Conservation (phyloP, 2,797 vertebrate genomes). For the Ctenopoma multispine region DNA sequence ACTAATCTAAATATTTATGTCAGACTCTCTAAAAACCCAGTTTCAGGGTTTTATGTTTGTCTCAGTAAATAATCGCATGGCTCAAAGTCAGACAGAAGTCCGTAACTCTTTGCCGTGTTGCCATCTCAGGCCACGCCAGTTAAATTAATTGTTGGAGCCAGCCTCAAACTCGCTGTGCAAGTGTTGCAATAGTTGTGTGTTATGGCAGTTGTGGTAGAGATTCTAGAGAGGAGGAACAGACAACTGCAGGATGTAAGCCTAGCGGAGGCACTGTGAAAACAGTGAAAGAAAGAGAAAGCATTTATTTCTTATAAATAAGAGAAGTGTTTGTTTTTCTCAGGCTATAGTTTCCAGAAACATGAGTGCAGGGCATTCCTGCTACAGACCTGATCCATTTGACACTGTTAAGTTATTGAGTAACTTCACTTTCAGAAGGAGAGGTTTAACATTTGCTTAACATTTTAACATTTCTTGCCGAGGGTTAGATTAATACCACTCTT, state of each 20-base stretch:
- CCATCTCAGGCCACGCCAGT: constrained; percentile 21
- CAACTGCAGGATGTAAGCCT: neutral
- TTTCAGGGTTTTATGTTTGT: constrained; percentile 43
- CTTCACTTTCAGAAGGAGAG: too few relatives aligned
- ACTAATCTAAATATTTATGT: constrained; percentile 70
- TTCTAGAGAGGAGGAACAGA: constrained; percentile 19
- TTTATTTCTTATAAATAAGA: constrained; percentile 25
- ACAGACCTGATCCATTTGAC: constrained; percentile 16
- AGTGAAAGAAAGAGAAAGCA: constrained; percentile 1
- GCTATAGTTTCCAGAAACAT: constrained; percentile 4
- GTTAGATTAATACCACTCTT: neutral
- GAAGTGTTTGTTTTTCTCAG: constrained; percentile 41
- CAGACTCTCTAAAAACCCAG: constrained; percentile 48
- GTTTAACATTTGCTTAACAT: too few relatives aligned
- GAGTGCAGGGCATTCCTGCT: neutral
- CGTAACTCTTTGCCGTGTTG: constrained; percentile 46
- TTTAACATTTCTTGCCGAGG: too few relatives aligned
- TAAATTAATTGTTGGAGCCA: constrained; percentile 41
- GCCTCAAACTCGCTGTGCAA: constrained; percentile 37
- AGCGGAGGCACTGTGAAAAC: constrained; percentile 8
- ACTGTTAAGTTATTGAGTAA: too few relatives aligned
- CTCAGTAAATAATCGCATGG: constrained; percentile 57
- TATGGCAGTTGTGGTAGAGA: constrained; percentile 3
- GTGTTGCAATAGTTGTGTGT: constrained; percentile 39
- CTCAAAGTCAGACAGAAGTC: constrained; percentile 56